These are phyloP conservation scores for Polia nebulosa DNA, from an alignment of 2,888 invertebrate genomes.

Conservation along the genomic window DNA sequence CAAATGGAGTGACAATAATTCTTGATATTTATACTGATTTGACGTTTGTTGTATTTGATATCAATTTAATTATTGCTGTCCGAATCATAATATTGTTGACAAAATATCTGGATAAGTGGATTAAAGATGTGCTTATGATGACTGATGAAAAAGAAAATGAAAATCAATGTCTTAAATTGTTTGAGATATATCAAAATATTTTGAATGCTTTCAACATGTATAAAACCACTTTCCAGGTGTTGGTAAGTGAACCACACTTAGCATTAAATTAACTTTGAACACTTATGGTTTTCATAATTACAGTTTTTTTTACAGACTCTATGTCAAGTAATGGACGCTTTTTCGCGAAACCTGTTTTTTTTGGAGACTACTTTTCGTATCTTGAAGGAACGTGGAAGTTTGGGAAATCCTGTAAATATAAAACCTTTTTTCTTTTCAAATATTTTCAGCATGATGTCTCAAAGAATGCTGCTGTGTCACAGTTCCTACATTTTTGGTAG, in stretches of 20 bases:
- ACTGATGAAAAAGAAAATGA: background rate
- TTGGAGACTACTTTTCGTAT: background rate
- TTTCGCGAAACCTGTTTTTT: slow-evolving; percentile 5
- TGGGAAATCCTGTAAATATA: background rate
- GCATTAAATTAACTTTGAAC: too few relatives aligned
- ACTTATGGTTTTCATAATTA: too few relatives aligned
- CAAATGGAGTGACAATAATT: background rate
- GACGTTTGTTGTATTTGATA: slow-evolving; percentile 6
- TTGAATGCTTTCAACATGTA: slow-evolving; percentile 11
- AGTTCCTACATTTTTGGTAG: too few relatives aligned
- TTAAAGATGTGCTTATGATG: background rate
- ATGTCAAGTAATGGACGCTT: slow-evolving; percentile 8
- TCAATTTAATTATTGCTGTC: slow-evolving; percentile 7
- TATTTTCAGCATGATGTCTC: too few relatives aligned
- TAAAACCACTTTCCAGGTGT: background rate
- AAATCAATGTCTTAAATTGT: slow-evolving; percentile 1
- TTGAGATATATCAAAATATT: slow-evolving; percentile 16
- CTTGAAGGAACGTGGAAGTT: background rate
- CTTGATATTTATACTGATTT: background rate
- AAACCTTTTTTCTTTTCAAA: background rate
- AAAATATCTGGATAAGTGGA: slow-evolving; percentile 37
- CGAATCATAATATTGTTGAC: slow-evolving; percentile 17
- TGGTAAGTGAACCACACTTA: too few relatives aligned
- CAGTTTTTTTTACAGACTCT: slow-evolving; percentile 5
- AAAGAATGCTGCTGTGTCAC: too few relatives aligned